Evolutionary conservation across 2,888 invertebrate species (phyloP), one percentile per base, ranked within the genome.

Genomic region (Julus scandinavius): DNA sequence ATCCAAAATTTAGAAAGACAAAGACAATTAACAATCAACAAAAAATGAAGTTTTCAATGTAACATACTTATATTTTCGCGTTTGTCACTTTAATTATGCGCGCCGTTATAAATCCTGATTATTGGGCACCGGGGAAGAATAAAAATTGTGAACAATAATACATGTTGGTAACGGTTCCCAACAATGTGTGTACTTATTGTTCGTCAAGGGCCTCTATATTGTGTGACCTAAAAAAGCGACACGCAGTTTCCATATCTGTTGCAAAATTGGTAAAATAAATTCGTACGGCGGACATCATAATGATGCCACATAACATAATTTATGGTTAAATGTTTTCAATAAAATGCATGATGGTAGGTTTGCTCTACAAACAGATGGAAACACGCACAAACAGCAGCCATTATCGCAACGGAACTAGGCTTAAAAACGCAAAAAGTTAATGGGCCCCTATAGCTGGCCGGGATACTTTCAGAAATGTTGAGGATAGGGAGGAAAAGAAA

Each of bases 241-340:
- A 72, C 29, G 72, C 72, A 72, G 63, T n/a, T 63, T n/a, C n/a
- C n/a, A 17, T 63, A 17, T 63, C 63, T n/a, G 63, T n/a, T n/a
- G n/a, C n/a, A 17, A 20, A 72, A 72, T 72, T 72, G 72, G 72
- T 20, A 72, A 72, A 63, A 72, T 72, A 72, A 29, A 20, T 20
- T 72, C 72, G 6, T 72, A 9, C 20, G 72, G 9, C 29, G 72
- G 20, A 72, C 72, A 72, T 9, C 29, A 11, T 72, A 72, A 72
- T 72, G 72, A 72, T 72, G 72, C 72, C 72, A 72, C 72, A 20
- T 63, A 29, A 72, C 20, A 29, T 29, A 72, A 72, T 72, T 72
- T 72, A 72, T 72, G 72, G 72, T 72, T 20, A 72, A 72, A 72
- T 72, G n/a, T 17, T 72, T 72, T 72, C 72, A 72, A 72, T 72